These are phyloP conservation scores for Pammene aurita DNA, from an alignment of 2,888 invertebrate genomes.

Conservation along the genomic window DNA sequence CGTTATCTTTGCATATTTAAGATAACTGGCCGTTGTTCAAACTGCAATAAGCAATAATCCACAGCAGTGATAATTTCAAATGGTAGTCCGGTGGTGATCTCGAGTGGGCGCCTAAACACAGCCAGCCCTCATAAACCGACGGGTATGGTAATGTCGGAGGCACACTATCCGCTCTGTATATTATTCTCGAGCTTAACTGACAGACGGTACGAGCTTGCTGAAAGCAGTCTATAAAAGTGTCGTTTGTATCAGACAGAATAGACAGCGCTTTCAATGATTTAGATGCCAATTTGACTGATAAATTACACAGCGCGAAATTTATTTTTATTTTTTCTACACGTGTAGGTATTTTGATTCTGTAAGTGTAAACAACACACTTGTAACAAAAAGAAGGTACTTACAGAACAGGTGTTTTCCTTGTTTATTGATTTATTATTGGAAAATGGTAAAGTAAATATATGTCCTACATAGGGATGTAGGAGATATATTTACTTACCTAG, in stretches of 20 bases:
- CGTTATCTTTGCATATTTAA: conserved; percentile 68
- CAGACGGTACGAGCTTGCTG: conserved; percentile 61
- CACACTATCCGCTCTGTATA: conserved; percentile 64
- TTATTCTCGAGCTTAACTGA: conserved; percentile 62
- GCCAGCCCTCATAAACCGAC: conserved; percentile 77
- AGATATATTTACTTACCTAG: no score
- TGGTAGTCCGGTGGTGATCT: conserved; percentile 62
- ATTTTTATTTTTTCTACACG: conserved; percentile 8
- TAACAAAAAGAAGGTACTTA: background rate
- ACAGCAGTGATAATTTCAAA: conserved; percentile 77
- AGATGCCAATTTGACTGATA: conserved; percentile 17
- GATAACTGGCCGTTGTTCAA: conserved; percentile 68
- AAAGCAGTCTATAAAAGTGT: conserved; percentile 53
- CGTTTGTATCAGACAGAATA: conserved; percentile 33
- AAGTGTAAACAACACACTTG: background rate
- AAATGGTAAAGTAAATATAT: background rate
- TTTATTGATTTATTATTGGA: background rate
- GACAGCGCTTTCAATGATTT: conserved; percentile 35
- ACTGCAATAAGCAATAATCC: conserved; percentile 74
- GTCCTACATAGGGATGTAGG: no score
- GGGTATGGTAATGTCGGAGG: conserved; percentile 76
- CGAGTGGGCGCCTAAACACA: conserved; percentile 82
- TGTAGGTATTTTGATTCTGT: background rate
- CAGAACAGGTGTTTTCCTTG: background rate
- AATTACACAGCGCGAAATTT: background rate